Conservation (phyloP, 2,113 vertebrate genomes). For the Trochalopteron elliotii region DNA sequence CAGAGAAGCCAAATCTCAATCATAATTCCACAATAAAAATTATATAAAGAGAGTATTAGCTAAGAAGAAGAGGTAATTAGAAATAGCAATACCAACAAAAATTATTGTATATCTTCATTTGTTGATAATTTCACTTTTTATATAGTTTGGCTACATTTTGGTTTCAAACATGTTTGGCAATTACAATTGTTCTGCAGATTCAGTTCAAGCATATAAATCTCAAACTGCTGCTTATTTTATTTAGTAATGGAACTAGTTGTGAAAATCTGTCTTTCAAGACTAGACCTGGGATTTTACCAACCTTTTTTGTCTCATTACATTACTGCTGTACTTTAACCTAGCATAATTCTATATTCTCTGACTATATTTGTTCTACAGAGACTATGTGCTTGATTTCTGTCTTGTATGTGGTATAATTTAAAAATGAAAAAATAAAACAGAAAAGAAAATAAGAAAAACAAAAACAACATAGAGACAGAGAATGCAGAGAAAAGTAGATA, state of each 20-base stretch:
- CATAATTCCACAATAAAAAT: neutral
- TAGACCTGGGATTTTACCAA: neutral
- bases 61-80: neutral
- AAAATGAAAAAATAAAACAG: neutral
- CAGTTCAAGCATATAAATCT: neutral
- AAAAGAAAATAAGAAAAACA: fast-evolving
- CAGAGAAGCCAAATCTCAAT: neutral
- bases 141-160: neutral
- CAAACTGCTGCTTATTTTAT: neutral
- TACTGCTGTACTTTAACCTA: neutral
- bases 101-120: neutral
- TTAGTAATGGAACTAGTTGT: neutral
- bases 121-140: neutral
- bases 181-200: neutral
- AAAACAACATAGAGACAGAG: neutral
- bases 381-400: neutral
- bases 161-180: neutral
- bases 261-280: neutral
- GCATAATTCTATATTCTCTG: neutral
- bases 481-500: neutral
- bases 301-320: neutral
- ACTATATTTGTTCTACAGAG: neutral
- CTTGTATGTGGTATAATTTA: neutral
- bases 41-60: neutral
- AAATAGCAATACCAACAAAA: neutral